Percentiles rank a stretch among this genome's conserved stretches.
Evolutionary conservation across 2,113 vertebrate species (phyloP).

Genomic region (Gymnorhina tibicen): DNA sequence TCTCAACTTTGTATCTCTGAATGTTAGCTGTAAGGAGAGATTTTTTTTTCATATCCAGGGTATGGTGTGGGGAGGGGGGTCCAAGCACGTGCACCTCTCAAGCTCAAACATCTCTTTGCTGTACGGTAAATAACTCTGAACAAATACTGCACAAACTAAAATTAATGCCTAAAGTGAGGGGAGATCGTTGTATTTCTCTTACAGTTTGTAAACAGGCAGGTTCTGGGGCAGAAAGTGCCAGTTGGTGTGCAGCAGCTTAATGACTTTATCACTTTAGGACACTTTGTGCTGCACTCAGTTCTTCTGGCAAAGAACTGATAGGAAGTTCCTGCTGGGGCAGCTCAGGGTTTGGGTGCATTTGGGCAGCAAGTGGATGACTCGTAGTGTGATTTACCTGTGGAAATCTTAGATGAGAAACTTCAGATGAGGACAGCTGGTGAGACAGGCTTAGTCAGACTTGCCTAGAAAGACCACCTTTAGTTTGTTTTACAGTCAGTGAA

Average conservation of each 20-base stretch:
- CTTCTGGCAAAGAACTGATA: background rate
- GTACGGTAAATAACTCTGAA: background rate
- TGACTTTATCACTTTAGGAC: background rate
- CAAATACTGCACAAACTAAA: background rate
- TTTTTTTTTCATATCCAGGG: background rate
- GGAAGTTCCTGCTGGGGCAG: background rate
- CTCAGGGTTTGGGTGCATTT: background rate
- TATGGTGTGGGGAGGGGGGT: fast-evolving
- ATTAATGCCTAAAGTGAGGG: background rate
- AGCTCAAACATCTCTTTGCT: background rate
- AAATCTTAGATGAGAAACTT: background rate
- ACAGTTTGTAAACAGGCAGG: background rate
- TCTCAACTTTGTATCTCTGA: background rate
- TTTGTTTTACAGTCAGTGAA: background rate
- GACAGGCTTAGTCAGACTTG: background rate
- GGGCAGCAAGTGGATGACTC: background rate
- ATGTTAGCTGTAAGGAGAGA: background rate
- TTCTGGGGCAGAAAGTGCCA: background rate
- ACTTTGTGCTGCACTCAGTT: background rate
- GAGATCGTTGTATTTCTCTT: background rate
- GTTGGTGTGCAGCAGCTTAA: background rate
- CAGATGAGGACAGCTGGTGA: background rate
- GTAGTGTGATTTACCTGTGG: background rate
- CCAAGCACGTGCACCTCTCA: background rate
- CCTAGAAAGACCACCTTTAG: background rate